A percentile compares a stretch with the other conserved stretches of the same genome.
These are phyloP conservation scores for Pammene aurita DNA, from an alignment of 2,888 invertebrate genomes.

Conservation along the genomic window DNA sequence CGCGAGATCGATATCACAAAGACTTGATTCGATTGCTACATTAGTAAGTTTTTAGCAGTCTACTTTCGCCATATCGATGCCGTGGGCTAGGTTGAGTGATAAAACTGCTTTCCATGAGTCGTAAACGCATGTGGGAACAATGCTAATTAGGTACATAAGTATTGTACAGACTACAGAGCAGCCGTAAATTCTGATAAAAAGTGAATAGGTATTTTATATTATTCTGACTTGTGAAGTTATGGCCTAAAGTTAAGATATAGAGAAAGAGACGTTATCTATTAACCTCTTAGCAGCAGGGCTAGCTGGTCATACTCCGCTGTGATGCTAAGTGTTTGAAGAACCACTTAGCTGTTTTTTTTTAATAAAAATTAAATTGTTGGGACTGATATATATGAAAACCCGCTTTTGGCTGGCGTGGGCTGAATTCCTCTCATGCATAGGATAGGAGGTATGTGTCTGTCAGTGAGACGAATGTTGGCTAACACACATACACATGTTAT, in stretches of 20 bases:
- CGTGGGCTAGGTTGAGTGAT: conserved; percentile 26
- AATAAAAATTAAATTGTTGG: no score
- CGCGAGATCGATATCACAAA: neutral
- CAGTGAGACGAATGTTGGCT: neutral
- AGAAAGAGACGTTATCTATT: no score
- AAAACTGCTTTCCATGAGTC: conserved; percentile 2
- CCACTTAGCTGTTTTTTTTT: no score
- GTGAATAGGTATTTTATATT: neutral
- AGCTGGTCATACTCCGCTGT: no score
- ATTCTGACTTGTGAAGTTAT: neutral
- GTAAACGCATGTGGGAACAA: conserved; percentile 12
- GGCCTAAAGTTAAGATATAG: neutral
- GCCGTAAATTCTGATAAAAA: neutral
- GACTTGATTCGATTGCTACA: neutral
- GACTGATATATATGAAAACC: no score
- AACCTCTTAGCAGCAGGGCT: no score
- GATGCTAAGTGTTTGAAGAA: no score
- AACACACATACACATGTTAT: neutral
- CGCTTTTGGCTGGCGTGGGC: no score
- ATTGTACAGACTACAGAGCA: neutral
- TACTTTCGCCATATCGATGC: conserved; percentile 13
- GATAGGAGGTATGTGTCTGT: no score
- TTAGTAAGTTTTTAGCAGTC: conserved; percentile 2
- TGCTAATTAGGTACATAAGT: conserved; percentile 15
- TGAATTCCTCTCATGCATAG: no score